A percentile compares a stretch with the other conserved stretches of the same genome.
phyloP scores from a whole-genome alignment of 2,113 vertebrate genomes.

The Merops nubicus region DNA sequence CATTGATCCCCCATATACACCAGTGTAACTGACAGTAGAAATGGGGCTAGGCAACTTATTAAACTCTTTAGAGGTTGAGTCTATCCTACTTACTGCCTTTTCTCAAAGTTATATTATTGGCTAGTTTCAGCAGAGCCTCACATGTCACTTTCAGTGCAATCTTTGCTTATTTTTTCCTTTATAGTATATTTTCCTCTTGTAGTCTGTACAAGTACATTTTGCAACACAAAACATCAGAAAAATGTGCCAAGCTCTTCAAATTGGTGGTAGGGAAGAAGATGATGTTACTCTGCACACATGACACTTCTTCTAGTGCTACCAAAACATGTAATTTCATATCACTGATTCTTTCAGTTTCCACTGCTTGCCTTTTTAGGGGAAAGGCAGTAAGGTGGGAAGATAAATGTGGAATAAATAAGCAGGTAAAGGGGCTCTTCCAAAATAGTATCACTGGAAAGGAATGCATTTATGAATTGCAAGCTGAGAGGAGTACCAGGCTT shows the following conservation, averaged over 20 bases:
- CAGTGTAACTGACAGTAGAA: not conserved
- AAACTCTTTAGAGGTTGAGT: conserved; percentile 20
- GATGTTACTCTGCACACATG: not conserved
- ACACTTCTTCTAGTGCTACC: not conserved
- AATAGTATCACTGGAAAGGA: not conserved
- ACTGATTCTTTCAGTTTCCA: not conserved
- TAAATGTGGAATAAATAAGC: not conserved
- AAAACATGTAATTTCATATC: not conserved
- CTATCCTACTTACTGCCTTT: not conserved
- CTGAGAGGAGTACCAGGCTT: not conserved
- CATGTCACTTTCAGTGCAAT: not conserved
- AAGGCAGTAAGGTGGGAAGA: not conserved
- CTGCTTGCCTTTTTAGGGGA: not conserved
- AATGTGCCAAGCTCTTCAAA: not conserved
- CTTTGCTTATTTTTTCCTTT: not conserved
- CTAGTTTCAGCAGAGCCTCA: not conserved
- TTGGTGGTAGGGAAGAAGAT: not conserved
- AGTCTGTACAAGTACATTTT: not conserved
- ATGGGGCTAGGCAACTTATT: conserved; percentile 5
- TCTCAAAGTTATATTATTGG: conserved; percentile 11
- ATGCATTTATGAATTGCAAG: not conserved
- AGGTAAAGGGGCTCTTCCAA: not conserved
- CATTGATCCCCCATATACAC: not conserved
- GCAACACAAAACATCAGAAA: not conserved
- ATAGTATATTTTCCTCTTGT: not conserved